Base-by-base conservation (phyloP, 2,888 invertebrate species). In the Chalcis sispes region DNA sequence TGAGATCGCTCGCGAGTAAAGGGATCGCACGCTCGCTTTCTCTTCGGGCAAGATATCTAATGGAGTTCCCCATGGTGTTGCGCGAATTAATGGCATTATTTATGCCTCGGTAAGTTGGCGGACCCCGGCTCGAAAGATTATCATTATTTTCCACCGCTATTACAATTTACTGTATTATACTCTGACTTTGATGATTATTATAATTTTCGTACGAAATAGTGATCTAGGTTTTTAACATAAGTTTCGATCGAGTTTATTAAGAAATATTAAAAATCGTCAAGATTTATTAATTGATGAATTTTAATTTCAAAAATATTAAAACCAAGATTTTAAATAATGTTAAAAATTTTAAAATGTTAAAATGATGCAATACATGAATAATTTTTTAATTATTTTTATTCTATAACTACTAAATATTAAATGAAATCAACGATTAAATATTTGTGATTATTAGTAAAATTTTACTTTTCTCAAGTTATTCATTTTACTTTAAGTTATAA, bases 21-120 rank as follows among this genome's bases (percentile, higher is more conserved):
- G 61, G 61, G 54, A 74, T 67, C 32, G 13, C 20, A 23, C 36
- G 42, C 13, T 1, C 50, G n/a, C n/a, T n/a, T n/a, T n/a, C n/a
- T n/a, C n/a, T n/a, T n/a, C n/a, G n/a, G 56, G 65, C 58, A n/a
- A n/a, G 50, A 72, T 72, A 72, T 71, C 62, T 71, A 71, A 71
- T 62, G 40, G 52, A 71, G 52, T 40, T 62, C 62, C 62, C 71
- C 62, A 27, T 42, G 52, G 71, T 52, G 52, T 62, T 36, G 50
- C 36, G n/a, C 40, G 32, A 71, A 71, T 71, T 71, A 62, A 71
- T 62, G 54, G 52, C 52, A 52, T 71, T 71, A 71, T 71, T 62
- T 71, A 70, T 70, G 59, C 70, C 61, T 61, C 25, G 15, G 50
- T 59, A 61, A 54, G 54, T 32, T 15, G 40, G 46, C 29, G n/a